Conservation (phyloP, 2,797 vertebrate species). For the Ceryle rudis region DNA sequence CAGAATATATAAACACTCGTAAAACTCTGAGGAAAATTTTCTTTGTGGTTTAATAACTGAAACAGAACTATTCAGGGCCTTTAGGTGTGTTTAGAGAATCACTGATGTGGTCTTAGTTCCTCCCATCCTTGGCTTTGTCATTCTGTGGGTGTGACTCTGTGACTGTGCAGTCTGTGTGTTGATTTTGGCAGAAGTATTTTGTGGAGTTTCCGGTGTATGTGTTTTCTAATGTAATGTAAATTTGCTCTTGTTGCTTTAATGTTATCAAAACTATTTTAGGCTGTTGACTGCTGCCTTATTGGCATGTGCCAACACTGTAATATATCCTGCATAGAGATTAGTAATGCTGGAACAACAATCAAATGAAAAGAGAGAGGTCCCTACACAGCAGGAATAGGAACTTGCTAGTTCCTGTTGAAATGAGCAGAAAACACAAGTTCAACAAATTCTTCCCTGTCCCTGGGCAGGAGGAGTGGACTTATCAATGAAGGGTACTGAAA, state of each 20-base stretch:
- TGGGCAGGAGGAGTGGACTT: background rate
- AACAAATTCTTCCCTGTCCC: background rate
- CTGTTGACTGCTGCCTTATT: background rate
- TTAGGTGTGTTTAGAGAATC: background rate
- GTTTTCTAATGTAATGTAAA: background rate
- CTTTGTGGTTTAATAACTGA: background rate
- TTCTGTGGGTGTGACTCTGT: constrained; percentile 42
- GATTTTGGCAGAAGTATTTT: constrained; percentile 38
- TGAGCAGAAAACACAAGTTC: background rate
- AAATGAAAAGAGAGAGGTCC: background rate
- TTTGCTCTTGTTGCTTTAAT: constrained; percentile 6
- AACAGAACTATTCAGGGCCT: background rate
- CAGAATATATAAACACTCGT: background rate
- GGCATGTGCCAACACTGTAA: background rate
- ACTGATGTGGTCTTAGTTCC: background rate
- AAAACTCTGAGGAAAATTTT: background rate
- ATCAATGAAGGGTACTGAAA: background rate
- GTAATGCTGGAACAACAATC: background rate
- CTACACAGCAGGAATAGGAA: background rate
- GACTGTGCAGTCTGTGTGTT: background rate
- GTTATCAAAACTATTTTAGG: background rate
- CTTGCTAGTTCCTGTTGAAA: background rate
- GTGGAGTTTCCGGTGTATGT: background rate
- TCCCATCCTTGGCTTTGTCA: background rate
- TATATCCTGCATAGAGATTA: background rate